Conservation (phyloP, 2,113 vertebrate genomes). For the Galemys pyrenaicus region DNA sequence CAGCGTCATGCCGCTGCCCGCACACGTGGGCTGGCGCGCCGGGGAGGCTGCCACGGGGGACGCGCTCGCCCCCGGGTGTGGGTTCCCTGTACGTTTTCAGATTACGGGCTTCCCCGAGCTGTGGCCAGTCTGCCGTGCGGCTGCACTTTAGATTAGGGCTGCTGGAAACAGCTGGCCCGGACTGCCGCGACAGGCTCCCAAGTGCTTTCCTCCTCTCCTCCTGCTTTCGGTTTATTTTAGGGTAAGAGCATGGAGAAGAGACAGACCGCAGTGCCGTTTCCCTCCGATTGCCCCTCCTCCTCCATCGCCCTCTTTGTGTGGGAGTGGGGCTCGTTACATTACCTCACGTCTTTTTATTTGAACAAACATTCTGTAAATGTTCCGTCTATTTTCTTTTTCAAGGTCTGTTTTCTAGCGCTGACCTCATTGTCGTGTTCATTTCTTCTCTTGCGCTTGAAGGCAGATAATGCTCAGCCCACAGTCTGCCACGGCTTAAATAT, state of each 20-base stretch:
- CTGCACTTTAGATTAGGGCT: background rate
- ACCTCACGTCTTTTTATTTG: background rate
- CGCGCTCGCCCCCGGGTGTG: too few species aligned
- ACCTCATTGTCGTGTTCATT: background rate
- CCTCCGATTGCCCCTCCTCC: background rate
- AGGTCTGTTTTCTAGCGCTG: background rate
- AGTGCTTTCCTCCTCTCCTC: background rate
- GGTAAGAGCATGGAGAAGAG: background rate
- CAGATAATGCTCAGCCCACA: background rate
- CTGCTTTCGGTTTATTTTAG: slow-evolving; percentile 5
- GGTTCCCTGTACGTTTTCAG: slow-evolving; percentile 6
- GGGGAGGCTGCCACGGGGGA: too few species aligned
- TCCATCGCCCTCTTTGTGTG: too few species aligned
- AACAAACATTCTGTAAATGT: background rate
- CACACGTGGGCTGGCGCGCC: too few species aligned
- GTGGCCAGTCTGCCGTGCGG: background rate
- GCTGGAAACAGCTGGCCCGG: background rate
- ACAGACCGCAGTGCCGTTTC: background rate
- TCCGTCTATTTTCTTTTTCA: background rate
- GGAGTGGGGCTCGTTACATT: background rate
- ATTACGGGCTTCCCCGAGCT: background rate
- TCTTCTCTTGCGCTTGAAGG: background rate
- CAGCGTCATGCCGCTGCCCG: too few species aligned
- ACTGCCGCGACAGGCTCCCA: background rate
- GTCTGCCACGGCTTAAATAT: background rate